Conservation (phyloP, 1,140 invertebrate species). For the Lutraria rhynchaena region DNA sequence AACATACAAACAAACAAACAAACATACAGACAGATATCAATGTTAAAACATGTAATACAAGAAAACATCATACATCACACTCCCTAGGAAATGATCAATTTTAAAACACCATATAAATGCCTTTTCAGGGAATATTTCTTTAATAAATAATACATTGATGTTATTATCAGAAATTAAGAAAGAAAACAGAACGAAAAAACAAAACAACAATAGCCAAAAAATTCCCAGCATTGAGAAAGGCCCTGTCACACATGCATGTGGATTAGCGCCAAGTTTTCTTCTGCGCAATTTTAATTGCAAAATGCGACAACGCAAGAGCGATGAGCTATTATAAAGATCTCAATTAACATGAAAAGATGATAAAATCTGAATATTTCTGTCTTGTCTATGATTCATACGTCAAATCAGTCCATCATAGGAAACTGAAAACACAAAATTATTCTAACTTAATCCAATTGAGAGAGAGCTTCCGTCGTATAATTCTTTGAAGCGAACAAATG, state of each 20-base stretch:
- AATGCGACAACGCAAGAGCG: conserved; percentile 38
- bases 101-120: too few species aligned
- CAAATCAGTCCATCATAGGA: conserved; percentile 53
- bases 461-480: conserved; percentile 47
- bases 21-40: too few species aligned
- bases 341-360: conserved; percentile 62
- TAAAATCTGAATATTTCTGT: conserved; percentile 60
- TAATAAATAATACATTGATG: too few species aligned
- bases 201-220: too few species aligned
- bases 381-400: conserved; percentile 57
- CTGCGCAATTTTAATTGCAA: conserved; percentile 60
- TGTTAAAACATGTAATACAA: too few species aligned
- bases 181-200: too few species aligned
- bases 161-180: too few species aligned
- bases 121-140: too few species aligned
- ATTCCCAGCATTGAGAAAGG: too few species aligned
- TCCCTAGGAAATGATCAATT: too few species aligned
- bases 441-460: conserved; percentile 58
- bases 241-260: conserved; percentile 36
- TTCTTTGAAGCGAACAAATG: conserved; percentile 60
- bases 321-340: conserved; percentile 53
- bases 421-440: conserved; percentile 61
- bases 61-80: too few species aligned
- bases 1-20: too few species aligned
- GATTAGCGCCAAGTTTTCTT: conserved; percentile 45